phyloP scores from a whole-genome alignment of 2,888 invertebrate genomes.

The Loripinus fragilis region DNA sequence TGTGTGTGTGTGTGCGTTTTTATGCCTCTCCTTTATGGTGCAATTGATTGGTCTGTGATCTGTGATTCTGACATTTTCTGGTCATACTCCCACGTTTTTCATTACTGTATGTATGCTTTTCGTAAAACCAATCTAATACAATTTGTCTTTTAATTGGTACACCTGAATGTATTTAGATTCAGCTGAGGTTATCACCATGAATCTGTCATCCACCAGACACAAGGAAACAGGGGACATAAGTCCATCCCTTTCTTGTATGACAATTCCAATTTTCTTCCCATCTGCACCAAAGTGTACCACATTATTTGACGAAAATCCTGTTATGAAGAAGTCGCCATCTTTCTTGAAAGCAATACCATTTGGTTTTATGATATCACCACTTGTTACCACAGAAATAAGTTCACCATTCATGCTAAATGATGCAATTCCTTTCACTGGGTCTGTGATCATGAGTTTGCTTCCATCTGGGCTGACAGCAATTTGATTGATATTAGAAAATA shows the following conservation, averaged over 20 bases:
- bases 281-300: slow-evolving; percentile 3
- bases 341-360: not conserved
- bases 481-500: slow-evolving; percentile 12
- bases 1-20: too few relatives aligned
- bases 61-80: too few relatives aligned
- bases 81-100: too few relatives aligned
- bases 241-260: slow-evolving; percentile 2
- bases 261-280: slow-evolving; percentile 7
- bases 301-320: slow-evolving; percentile 8
- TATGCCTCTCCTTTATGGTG: too few relatives aligned
- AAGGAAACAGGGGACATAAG: not conserved
- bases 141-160: not conserved
- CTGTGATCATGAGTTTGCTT: slow-evolving; percentile 1
- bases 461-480: slow-evolving; percentile 6
- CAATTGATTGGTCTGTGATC: too few relatives aligned
- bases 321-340: not conserved
- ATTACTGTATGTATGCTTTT: too few relatives aligned
- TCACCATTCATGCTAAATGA: slow-evolving; percentile 11
- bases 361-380: slow-evolving; percentile 1
- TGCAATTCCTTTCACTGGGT: slow-evolving; percentile 15
- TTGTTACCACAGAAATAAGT: slow-evolving; percentile 5
- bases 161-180: slow-evolving; percentile 2
- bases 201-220: not conserved
- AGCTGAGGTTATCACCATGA: not conserved
- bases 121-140: too few relatives aligned